Evolutionary conservation across 1,140 invertebrate species (phyloP), one percentile per base, ranked within the genome.

Genomic region (Gryon sp.): DNA sequence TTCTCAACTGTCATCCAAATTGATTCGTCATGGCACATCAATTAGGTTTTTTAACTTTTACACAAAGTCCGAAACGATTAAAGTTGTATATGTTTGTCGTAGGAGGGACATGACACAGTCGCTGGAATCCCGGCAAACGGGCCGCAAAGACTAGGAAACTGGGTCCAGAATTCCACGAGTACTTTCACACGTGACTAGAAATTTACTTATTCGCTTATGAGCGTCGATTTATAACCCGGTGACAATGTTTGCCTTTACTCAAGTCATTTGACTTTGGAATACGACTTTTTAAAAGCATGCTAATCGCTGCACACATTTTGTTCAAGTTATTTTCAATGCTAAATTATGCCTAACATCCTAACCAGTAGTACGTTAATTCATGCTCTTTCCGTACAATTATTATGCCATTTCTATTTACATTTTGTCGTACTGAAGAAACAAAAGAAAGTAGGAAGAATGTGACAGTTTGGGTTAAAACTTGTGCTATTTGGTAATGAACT

Each of bases 151-250:
- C 41, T 41, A 68, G 15, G 18, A 24, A 50, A 60, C 50, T n/a
- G 57, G 38, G 57, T 52, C 24, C 34, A 41, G 40, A 76, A 69
- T 65, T 69, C 36, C 41, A 34, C 52, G 22, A 41, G 26, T 38
- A 69, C 73, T 69, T 63, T 69, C 63, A 69, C 65, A 76, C 74
- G 38, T 76, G 60, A 76, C 41, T 76, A 60, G 50, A 41, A 76
- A 69, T 63, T 68, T 62, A 48, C 46, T 32, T 57, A 48, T 69
- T 63, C 18, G 43, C 36, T 34, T 62, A 63, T 76, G 57, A 76
- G 28, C 41, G 43, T 14, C 59, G 30, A 65, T 76, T 76, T 76
- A 65, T 63, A 28, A n/a, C 22, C 22, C 11, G 52, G 18, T 22
- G 52, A 74, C 60, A 60, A 59, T 53, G 53, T 69, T 38, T 34